A percentile compares a stretch with the other conserved stretches of the same genome.
Evolutionary conservation across 1,140 invertebrate species (phyloP).

Genomic region (Euwallacea similis): DNA sequence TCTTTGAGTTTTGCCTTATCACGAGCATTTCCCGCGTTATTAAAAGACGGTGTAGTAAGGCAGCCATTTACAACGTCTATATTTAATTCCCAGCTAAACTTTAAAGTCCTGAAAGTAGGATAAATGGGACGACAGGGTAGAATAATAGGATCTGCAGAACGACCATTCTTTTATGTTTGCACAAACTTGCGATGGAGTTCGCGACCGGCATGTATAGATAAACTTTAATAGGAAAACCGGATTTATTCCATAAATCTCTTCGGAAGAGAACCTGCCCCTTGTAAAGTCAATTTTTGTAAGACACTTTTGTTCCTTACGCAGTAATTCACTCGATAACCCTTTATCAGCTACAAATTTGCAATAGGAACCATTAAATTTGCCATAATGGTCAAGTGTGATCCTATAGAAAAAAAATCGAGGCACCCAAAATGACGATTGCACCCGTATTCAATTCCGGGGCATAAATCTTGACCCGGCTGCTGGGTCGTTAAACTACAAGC

Average conservation of each 20-base stretch:
- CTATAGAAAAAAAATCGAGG: constrained; percentile 11
- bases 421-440: constrained; percentile 17
- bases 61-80: not conserved
- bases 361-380: constrained; percentile 19
- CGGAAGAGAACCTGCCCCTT: not conserved
- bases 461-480: constrained; percentile 7
- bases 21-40: not conserved
- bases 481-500: constrained; percentile 20
- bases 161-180: constrained; percentile 9
- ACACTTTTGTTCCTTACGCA: not conserved
- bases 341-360: constrained; percentile 18
- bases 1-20: not conserved
- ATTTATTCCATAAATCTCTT: not conserved
- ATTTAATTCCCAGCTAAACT: constrained; percentile 2
- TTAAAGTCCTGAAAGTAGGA: constrained; percentile 1
- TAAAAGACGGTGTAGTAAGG: not conserved
- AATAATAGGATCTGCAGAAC: constrained; percentile 9
- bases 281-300: not conserved
- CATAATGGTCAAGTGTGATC: constrained; percentile 18
- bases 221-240: constrained; percentile 9
- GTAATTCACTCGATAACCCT: constrained; percentile 9
- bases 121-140: constrained; percentile 4
- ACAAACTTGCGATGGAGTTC: not conserved
- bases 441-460: constrained; percentile 12
- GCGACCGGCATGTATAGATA: constrained; percentile 7